phyloP scores from a whole-genome alignment of 1,140 invertebrate species.

The Spodoptera frugiperda region DNA sequence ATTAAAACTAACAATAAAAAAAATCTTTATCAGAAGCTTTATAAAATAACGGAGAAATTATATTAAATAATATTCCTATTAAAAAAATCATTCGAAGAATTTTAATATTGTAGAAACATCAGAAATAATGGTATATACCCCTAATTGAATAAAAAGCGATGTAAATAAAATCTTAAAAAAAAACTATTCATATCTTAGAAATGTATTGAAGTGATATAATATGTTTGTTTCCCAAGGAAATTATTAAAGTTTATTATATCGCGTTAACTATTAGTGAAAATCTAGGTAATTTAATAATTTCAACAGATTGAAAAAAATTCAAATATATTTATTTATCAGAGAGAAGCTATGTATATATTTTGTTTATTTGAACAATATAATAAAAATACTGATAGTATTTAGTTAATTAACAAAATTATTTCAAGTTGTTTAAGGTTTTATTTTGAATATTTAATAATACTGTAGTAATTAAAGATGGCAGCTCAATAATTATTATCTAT shows the following conservation, averaged over 20 bases:
- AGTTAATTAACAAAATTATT: slow-evolving; percentile 15
- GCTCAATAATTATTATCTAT: slow-evolving; percentile 19
- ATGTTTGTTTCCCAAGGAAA: slow-evolving; percentile 83
- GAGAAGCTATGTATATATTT: neutral
- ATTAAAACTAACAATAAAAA: slow-evolving; percentile 28
- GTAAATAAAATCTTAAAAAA: slow-evolving; percentile 84
- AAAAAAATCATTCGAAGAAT: slow-evolving; percentile 40
- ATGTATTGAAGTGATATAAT: slow-evolving; percentile 81
- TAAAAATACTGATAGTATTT: neutral
- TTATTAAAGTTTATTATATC: slow-evolving; percentile 80
- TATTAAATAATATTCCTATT: slow-evolving; percentile 35
- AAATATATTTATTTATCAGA: slow-evolving; percentile 46
- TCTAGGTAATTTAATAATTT: slow-evolving; percentile 60
- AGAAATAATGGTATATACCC: slow-evolving; percentile 33
- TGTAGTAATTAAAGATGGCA: slow-evolving; percentile 33
- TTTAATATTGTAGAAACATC: slow-evolving; percentile 43
- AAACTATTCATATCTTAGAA: slow-evolving; percentile 84
- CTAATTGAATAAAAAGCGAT: slow-evolving; percentile 55
- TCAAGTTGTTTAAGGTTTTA: neutral
- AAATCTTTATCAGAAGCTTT: slow-evolving; percentile 39
- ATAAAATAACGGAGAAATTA: slow-evolving; percentile 30
- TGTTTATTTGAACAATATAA: slow-evolving; percentile 13
- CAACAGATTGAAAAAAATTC: slow-evolving; percentile 62
- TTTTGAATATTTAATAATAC: neutral
- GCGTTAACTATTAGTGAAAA: slow-evolving; percentile 82